A percentile compares a stretch with the other conserved stretches of the same genome.
phyloP scores from a whole-genome alignment of 2,113 vertebrate genomes.

The Cervus canadensis region DNA sequence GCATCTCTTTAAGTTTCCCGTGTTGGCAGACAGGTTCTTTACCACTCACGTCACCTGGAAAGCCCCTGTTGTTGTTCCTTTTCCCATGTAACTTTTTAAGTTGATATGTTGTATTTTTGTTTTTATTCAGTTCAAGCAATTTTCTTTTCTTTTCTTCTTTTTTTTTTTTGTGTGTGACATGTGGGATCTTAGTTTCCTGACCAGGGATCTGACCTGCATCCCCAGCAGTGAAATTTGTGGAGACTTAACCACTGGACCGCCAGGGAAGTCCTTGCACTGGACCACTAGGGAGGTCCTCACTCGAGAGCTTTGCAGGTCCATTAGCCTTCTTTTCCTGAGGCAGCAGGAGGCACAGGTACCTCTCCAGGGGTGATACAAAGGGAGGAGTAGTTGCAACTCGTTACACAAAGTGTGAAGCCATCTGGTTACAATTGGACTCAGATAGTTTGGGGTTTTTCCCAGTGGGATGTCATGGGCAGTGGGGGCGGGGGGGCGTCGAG shows the following conservation, averaged over 20 bases:
- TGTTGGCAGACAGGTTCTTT: not conserved
- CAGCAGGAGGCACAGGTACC: not conserved
- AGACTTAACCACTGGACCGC: not conserved
- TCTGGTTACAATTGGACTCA: not conserved
- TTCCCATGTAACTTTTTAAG: not conserved
- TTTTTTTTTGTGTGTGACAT: not conserved
- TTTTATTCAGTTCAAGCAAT: not conserved
- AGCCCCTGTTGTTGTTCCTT: not conserved
- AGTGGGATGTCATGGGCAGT: not conserved
- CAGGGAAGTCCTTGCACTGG: not conserved
- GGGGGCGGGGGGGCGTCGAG: not conserved
- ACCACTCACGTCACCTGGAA: not conserved
- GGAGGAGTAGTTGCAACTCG: not conserved
- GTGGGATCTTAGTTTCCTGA: not conserved
- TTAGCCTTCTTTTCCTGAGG: not conserved
- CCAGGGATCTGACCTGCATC: not conserved
- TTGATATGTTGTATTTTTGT: not conserved
- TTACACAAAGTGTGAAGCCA: not conserved
- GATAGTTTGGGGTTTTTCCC: not conserved
- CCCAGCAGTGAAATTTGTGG: not conserved
- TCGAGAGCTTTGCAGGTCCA: accelerated
- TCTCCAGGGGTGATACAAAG: not conserved
- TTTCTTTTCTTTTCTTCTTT: not conserved
- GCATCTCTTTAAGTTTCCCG: not conserved
- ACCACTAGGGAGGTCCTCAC: not conserved